Evolutionary conservation across 2,888 invertebrate genomes (phyloP), one percentile per base, ranked within the genome.

Genomic region (Campoplex nolae): DNA sequence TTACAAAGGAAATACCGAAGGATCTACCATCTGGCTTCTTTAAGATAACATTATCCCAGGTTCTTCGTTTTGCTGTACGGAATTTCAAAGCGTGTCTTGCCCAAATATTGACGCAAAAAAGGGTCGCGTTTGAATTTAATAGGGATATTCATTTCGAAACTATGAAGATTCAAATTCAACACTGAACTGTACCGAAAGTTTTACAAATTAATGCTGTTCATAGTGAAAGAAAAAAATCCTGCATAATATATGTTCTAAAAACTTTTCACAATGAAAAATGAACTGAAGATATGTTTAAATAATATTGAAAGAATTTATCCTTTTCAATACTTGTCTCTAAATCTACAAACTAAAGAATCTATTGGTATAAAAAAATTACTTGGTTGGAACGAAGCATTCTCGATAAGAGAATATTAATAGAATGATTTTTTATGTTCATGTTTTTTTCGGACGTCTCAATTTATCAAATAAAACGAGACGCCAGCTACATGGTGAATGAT

Each of bases 1-100:
- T 85, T 84, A 79, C 84, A 83, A 85, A 85, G 85, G 83, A 67
- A 85, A 83, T 79, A 82, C 42, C 75, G 32, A 77, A 82, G 65
- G 83, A 71, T 76, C 79, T 83, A 38, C 79, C 79, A 83, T 85
- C 87, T 87, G 83, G 85, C 67, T 83, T 83, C 87, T 85, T 87
- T 83, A 87, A 87, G 84, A 87, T 87, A 84, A 87, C 84, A 84
- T 84, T 84, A 87, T 65, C 79, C 82, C 81, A 45, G 65, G 76
- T 76, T 85, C 70, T 73, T 62, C 74, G 42, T 84, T 65, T 71
- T 48, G 32, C 71, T 73, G 51, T 28, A 67, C 38, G 23, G 54
- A 84, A 83, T 76, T 70, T 85, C 56, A 56, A 79, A 79, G 71
- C 62, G 54, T 23, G 23, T 79, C 65, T 84, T 65, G 28, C 38